Evolutionary conservation across 2,113 vertebrate genomes (phyloP).

Genomic region (Chamaetylas fuelleborni): DNA sequence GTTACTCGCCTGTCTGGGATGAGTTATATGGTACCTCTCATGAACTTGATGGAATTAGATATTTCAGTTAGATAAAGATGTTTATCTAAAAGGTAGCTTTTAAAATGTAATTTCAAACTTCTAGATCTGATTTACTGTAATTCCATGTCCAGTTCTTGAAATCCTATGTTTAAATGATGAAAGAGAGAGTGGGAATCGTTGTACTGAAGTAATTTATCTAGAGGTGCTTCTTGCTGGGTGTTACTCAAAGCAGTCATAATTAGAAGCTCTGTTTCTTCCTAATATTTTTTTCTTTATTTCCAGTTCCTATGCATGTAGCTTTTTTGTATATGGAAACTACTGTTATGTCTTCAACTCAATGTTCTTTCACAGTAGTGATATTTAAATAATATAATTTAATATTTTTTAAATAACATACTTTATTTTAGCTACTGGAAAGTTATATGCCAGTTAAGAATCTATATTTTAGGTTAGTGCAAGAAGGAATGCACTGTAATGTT

Average conservation of each 20-base stretch:
- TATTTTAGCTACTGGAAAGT: background rate
- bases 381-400: background rate
- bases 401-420: background rate
- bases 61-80: background rate
- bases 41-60: background rate
- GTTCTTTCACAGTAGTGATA: background rate
- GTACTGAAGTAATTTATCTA: background rate
- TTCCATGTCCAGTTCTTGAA: background rate
- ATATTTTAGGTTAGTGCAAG: background rate
- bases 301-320: background rate
- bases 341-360: background rate
- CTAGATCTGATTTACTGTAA: background rate
- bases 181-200: background rate
- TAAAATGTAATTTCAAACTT: background rate
- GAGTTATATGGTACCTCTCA: background rate
- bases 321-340: background rate
- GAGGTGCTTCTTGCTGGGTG: background rate
- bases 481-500: background rate
- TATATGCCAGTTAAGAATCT: background rate
- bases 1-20: background rate
- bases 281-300: background rate
- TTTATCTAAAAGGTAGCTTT: background rate
- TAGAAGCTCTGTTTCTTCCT: background rate
- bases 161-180: background rate
- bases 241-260: background rate